Evolutionary conservation across 1,140 invertebrate species (phyloP).

Genomic region (Hylaeus anthracinus): DNA sequence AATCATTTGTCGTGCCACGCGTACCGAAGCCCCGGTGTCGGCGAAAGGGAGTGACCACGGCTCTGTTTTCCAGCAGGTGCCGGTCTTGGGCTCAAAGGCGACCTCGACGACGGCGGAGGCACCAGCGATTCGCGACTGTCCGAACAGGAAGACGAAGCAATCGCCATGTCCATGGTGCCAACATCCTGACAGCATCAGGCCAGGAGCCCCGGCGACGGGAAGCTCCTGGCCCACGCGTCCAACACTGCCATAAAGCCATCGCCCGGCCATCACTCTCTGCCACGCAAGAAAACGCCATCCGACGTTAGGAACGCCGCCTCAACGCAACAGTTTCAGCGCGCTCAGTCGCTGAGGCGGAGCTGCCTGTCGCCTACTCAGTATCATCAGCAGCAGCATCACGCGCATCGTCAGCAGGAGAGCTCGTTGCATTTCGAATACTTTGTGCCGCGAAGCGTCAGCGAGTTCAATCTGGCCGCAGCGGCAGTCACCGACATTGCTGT

Average conservation of each 20-base stretch:
- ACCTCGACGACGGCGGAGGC: slow-evolving; percentile 68
- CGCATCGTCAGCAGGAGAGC: slow-evolving; percentile 77
- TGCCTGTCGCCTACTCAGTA: slow-evolving; percentile 76
- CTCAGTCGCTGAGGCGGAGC: slow-evolving; percentile 84
- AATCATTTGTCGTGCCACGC: background rate
- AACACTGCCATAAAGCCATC: slow-evolving; percentile 80
- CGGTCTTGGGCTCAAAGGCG: slow-evolving; percentile 64
- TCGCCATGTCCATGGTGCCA: slow-evolving; percentile 82
- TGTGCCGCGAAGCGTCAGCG: slow-evolving; percentile 90
- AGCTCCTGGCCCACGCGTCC: slow-evolving; percentile 79
- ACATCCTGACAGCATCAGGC: slow-evolving; percentile 84
- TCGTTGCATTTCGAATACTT: slow-evolving; percentile 89
- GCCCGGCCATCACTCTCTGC: slow-evolving; percentile 83
- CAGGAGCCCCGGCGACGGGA: slow-evolving; percentile 75
- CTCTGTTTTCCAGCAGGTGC: slow-evolving; percentile 47
- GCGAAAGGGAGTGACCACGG: background rate
- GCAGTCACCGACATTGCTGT: slow-evolving; percentile 80
- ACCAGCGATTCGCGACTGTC: slow-evolving; percentile 71
- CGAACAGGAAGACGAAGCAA: slow-evolving; percentile 82
- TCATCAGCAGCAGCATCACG: slow-evolving; percentile 65
- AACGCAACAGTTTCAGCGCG: slow-evolving; percentile 82
- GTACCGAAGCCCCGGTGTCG: no score
- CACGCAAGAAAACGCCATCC: slow-evolving; percentile 81
- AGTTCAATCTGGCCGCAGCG: slow-evolving; percentile 87
- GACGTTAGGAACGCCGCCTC: slow-evolving; percentile 73